Evolutionary conservation across 2,113 vertebrate species (phyloP).

Genomic region (Dicaeum eximium): DNA sequence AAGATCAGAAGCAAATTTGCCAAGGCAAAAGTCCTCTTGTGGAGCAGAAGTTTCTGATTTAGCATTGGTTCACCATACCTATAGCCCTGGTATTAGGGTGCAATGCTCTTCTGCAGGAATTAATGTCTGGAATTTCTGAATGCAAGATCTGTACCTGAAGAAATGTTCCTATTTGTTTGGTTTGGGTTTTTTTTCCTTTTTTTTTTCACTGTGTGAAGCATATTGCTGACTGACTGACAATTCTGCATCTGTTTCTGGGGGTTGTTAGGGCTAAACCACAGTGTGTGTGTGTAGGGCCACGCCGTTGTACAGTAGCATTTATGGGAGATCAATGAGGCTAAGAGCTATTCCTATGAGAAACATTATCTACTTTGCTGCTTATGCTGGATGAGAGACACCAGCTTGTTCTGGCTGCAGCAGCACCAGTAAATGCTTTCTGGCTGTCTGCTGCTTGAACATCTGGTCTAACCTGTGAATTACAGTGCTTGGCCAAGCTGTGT

Average conservation of each 20-base stretch:
- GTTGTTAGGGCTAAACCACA: not conserved
- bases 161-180: not conserved
- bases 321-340: not conserved
- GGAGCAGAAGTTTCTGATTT: not conserved
- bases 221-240: not conserved
- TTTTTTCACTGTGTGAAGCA: not conserved
- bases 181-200: not conserved
- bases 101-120: not conserved
- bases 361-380: not conserved
- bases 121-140: not conserved
- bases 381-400: not conserved
- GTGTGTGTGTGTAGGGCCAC: not conserved
- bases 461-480: constrained; percentile 1
- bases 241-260: not conserved
- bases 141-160: not conserved
- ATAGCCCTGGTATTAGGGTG: not conserved
- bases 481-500: not conserved
- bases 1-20: not conserved
- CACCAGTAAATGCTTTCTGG: not conserved
- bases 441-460: not conserved
- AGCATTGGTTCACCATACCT: accelerated
- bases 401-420: not conserved
- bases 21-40: not conserved
- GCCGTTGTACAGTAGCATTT: not conserved
- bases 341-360: not conserved